A percentile compares a stretch with the other conserved stretches of the same genome.
Evolutionary conservation across 2,113 vertebrate genomes (phyloP).

Genomic region (Potamarius usumacintae): DNA sequence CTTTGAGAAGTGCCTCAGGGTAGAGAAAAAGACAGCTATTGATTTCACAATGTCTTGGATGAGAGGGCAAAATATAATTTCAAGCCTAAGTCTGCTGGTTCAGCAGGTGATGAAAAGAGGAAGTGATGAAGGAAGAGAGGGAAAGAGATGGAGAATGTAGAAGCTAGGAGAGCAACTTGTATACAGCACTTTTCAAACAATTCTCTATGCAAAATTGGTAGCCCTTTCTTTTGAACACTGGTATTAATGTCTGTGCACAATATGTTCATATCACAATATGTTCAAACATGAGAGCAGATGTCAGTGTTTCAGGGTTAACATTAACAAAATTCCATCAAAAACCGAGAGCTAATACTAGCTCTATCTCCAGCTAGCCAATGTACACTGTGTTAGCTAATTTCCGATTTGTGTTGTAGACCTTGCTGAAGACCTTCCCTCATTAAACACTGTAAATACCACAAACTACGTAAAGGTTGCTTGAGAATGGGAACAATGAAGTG

Average conservation of each 20-base stretch:
- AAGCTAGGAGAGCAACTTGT: background rate
- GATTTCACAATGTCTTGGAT: conserved; percentile 58
- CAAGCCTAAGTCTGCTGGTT: conserved; percentile 49
- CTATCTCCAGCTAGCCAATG: background rate
- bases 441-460: background rate
- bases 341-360: background rate
- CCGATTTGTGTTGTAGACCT: background rate
- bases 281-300: background rate
- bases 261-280: no score
- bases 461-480: background rate
- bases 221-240: background rate
- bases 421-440: background rate
- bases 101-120: conserved; percentile 40
- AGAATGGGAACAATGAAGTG: background rate
- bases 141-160: background rate
- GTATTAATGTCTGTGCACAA: background rate
- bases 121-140: background rate
- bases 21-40: conserved; percentile 64
- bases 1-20: conserved; percentile 53
- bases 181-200: background rate
- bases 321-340: background rate
- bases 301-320: background rate
- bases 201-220: background rate
- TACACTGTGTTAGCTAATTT: background rate
- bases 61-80: conserved; percentile 61